phyloP scores from a whole-genome alignment of 2,113 vertebrate genomes.

The Poeciliopsis prolifica region DNA sequence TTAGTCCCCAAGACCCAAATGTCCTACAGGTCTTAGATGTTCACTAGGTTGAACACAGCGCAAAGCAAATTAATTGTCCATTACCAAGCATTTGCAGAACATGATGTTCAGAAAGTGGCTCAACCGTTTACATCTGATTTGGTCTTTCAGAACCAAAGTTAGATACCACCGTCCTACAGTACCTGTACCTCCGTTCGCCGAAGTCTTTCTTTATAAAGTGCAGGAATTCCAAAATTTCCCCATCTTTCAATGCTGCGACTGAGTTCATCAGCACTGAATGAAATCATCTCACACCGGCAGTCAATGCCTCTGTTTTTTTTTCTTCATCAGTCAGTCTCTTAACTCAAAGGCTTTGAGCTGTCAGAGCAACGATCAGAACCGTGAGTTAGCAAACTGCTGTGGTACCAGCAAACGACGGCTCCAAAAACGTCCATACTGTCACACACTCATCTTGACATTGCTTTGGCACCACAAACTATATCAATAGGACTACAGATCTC shows the following conservation, averaged over 20 bases:
- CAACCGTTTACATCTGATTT: neutral
- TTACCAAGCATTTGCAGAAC: neutral
- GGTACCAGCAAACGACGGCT: constrained; percentile 28
- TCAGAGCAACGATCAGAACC: constrained; percentile 11
- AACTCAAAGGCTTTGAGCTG: neutral
- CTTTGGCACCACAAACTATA: constrained; percentile 43
- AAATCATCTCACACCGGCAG: constrained; percentile 26
- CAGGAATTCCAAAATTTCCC: constrained; percentile 66
- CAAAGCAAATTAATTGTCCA: neutral
- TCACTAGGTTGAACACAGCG: neutral
- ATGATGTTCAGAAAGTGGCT: neutral
- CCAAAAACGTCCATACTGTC: constrained; percentile 24
- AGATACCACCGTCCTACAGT: neutral
- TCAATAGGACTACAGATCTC: constrained; percentile 29
- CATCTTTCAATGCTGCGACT: constrained; percentile 27
- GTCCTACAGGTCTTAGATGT: neutral
- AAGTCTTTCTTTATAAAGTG: constrained; percentile 75
- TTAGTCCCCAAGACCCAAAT: neutral
- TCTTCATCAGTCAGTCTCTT: constrained; percentile 2
- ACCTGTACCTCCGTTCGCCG: constrained; percentile 19
- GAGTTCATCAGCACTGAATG: constrained; percentile 44
- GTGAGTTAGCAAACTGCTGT: constrained; percentile 13
- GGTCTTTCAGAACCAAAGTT: neutral
- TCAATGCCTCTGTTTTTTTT: constrained; percentile 34
- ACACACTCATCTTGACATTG: constrained; percentile 35